A percentile compares a stretch with the other conserved stretches of the same genome.
These are phyloP conservation scores for Campoletis raptor DNA, from an alignment of 2,888 invertebrate species.

Conservation along the genomic window DNA sequence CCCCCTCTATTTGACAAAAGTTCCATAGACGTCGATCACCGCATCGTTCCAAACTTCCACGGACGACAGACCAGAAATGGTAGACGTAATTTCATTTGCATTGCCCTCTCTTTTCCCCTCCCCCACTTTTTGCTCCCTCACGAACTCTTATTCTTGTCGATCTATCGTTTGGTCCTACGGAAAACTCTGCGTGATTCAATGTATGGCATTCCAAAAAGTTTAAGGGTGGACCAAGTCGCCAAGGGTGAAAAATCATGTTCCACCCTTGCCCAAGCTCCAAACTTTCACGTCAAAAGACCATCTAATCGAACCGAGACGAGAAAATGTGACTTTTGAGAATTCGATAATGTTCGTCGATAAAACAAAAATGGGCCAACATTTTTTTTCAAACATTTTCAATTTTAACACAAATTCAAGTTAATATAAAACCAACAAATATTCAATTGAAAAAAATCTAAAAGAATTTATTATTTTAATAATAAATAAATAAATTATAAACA, in stretches of 20 bases:
- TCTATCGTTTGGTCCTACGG: constrained; percentile 6
- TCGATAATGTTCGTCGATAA: background rate
- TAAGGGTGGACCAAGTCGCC: constrained; percentile 27
- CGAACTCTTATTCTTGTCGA: constrained; percentile 29
- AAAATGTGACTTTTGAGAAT: constrained; percentile 5
- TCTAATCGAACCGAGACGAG: constrained; percentile 29
- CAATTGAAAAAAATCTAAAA: background rate
- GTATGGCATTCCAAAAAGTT: constrained; percentile 28
- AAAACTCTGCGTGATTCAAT: constrained; percentile 9
- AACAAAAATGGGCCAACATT: background rate
- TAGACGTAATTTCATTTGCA: constrained; percentile 78
- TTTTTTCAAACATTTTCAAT: background rate
- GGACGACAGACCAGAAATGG: constrained; percentile 60
- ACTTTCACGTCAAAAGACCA: constrained; percentile 29
- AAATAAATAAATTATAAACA: background rate
- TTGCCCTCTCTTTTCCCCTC: constrained; percentile 37
- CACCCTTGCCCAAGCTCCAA: background rate
- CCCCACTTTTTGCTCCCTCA: background rate
- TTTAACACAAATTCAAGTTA: background rate
- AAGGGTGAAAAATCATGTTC: constrained; percentile 17
- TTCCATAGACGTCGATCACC: constrained; percentile 49
- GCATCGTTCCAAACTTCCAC: constrained; percentile 20
- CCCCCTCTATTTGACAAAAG: background rate
- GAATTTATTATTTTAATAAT: background rate
- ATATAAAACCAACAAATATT: background rate